phyloP scores from a whole-genome alignment of 2,113 vertebrate genomes.

The Rhinopithecus roxellana region DNA sequence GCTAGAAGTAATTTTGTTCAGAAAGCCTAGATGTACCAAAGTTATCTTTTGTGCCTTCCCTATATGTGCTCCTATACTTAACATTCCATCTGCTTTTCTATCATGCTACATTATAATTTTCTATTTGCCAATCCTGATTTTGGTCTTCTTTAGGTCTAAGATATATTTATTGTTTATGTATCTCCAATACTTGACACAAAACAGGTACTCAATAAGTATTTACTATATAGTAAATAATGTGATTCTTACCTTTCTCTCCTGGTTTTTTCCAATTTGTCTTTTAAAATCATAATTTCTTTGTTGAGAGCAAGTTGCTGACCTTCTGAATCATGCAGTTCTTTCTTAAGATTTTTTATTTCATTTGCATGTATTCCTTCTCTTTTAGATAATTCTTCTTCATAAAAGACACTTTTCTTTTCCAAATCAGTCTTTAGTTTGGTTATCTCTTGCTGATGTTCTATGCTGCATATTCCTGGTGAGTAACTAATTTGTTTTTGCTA shows the following conservation, averaged over 20 bases:
- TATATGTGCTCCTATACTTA: neutral
- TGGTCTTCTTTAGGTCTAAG: neutral
- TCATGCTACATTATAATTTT: neutral
- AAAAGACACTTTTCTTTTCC: slow-evolving; percentile 94
- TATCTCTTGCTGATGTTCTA: slow-evolving; percentile 94
- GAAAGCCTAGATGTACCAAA: neutral
- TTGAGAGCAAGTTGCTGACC: slow-evolving; percentile 95
- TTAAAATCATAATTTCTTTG: slow-evolving; percentile 97
- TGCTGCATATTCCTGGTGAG: slow-evolving; percentile 85
- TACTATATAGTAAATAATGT: slow-evolving; percentile 81
- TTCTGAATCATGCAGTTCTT: slow-evolving; percentile 95
- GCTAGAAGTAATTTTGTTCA: neutral
- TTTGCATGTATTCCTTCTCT: slow-evolving; percentile 91
- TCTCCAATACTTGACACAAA: neutral
- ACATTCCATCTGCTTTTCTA: neutral
- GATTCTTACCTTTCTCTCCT: slow-evolving; percentile 94
- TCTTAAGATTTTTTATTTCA: slow-evolving; percentile 94
- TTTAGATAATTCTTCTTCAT: slow-evolving; percentile 94
- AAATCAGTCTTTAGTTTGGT: slow-evolving; percentile 92
- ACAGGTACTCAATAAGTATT: neutral
- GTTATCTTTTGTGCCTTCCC: neutral
- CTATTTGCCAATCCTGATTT: neutral
- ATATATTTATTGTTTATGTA: neutral
- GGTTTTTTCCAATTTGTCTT: slow-evolving; percentile 98
- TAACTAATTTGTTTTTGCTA: slow-evolving; percentile 93